A percentile compares a stretch with the other conserved stretches of the same genome.
Conservation (phyloP, 37 sponge, comb jelly and placozoan species). For the Geodia barretti region DNA sequence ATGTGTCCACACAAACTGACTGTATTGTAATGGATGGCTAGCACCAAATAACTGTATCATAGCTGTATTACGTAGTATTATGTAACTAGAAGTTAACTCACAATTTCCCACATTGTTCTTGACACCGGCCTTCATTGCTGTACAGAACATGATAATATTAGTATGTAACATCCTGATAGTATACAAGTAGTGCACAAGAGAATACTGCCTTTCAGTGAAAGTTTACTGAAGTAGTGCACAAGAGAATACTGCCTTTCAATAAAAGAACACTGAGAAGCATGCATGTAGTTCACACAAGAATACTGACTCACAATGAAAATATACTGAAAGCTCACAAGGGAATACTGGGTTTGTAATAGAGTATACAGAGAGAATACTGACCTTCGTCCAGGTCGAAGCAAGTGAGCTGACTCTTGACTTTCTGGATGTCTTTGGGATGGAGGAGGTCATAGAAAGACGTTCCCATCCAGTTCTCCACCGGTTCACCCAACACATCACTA, state of each 20-base stretch:
- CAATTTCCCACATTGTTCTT: constrained; percentile 28
- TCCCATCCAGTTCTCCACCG: constrained; percentile 62
- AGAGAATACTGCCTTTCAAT: no score
- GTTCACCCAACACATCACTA: constrained; percentile 32
- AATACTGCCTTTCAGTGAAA: no score
- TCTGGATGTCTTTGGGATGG: constrained; percentile 79
- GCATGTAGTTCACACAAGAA: neutral
- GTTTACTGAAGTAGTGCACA: neutral
- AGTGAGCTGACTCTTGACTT: constrained; percentile 69
- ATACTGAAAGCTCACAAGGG: no score
- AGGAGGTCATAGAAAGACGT: constrained; percentile 72
- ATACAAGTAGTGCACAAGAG: neutral
- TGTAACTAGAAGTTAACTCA: constrained; percentile 17
- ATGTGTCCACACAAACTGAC: no score
- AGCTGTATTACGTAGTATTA: no score
- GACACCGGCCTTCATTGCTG: constrained; percentile 16
- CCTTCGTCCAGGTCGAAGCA: constrained; percentile 70
- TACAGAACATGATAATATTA: neutral
- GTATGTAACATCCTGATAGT: neutral
- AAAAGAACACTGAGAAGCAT: no score
- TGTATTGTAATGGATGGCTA: no score
- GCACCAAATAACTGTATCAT: no score
- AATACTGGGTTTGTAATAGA: no score
- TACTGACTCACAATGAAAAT: no score
- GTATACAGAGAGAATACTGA: no score